These are phyloP conservation scores for Coelogynopora nodosa DNA, from an alignment of 2,888 invertebrate genomes.

Conservation along the genomic window DNA sequence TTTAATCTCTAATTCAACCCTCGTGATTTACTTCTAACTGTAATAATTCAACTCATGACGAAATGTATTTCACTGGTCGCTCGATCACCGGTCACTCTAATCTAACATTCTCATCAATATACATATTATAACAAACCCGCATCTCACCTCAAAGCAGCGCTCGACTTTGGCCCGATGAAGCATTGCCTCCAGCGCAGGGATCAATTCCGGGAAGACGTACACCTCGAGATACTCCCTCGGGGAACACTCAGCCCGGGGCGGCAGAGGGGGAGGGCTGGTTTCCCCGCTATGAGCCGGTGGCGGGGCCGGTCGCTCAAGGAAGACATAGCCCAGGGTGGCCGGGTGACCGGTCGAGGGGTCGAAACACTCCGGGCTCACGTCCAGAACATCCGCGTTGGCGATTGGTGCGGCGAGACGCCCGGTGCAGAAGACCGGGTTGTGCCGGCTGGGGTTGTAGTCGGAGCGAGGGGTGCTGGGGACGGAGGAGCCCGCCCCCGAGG, in stretches of 20 bases:
- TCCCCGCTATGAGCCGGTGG: too few species aligned
- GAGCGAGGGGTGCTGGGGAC: slow-evolving; percentile 20
- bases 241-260: slow-evolving; percentile 50
- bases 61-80: too few species aligned
- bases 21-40: too few species aligned
- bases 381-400: slow-evolving; percentile 46
- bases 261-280: slow-evolving; percentile 54
- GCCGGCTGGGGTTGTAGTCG: slow-evolving; percentile 57
- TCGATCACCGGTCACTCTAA: too few species aligned
- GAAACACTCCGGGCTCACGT: slow-evolving; percentile 54
- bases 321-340: slow-evolving; percentile 56
- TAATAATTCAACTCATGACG: too few species aligned
- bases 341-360: slow-evolving; percentile 56
- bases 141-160: slow-evolving; percentile 60
- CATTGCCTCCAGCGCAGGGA: slow-evolving; percentile 60
- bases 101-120: too few species aligned
- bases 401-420: slow-evolving; percentile 53
- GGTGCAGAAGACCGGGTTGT: slow-evolving; percentile 57
- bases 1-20: too few species aligned
- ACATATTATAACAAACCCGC: too few species aligned
- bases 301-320: slow-evolving; percentile 55
- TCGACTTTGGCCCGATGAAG: slow-evolving; percentile 57
- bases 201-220: slow-evolving; percentile 58
- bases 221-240: slow-evolving; percentile 58
- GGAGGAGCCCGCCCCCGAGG: background rate